Conservation (phyloP, 2,797 vertebrate genomes). For the Sternarchorhynchus goeldii region DNA sequence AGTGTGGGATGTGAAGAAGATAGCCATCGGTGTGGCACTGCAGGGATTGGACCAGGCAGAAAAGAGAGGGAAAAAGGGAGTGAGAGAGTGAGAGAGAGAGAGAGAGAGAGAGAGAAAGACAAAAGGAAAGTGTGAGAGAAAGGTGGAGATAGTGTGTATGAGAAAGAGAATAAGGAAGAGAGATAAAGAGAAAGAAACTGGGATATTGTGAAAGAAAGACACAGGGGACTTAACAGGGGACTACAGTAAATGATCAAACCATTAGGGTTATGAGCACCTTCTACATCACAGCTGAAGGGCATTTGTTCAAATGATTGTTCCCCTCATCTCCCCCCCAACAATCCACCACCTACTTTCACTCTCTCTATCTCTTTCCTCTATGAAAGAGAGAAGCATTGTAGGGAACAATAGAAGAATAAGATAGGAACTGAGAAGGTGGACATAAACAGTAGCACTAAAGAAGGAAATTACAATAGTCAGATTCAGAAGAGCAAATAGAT, state of each 20-base stretch:
- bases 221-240: not conserved
- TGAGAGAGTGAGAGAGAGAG: slow-evolving; percentile 52
- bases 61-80: slow-evolving; percentile 41
- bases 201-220: not conserved
- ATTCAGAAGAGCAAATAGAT: slow-evolving; percentile 15
- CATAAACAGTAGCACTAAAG: slow-evolving; percentile 40
- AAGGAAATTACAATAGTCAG: not conserved
- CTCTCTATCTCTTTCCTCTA: not conserved
- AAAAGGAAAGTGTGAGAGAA: slow-evolving; percentile 36
- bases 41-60: slow-evolving; percentile 29
- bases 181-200: slow-evolving; percentile 10
- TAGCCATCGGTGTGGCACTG: slow-evolving; percentile 6
- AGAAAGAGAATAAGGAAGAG: not conserved
- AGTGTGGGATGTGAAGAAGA: not conserved
- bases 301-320: not conserved
- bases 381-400: not conserved
- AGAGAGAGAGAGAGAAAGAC: slow-evolving; percentile 54
- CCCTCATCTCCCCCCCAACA: slow-evolving; percentile 17
- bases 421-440: slow-evolving; percentile 39
- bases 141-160: slow-evolving; percentile 49
- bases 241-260: slow-evolving; percentile 34
- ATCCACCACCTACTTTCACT: not conserved
- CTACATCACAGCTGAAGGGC: slow-evolving; percentile 13
- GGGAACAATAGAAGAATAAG: no score
- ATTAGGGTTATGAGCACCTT: slow-evolving; percentile 39